Conservation (phyloP, 2,113 vertebrate genomes). For the Myrmecobius fasciatus region DNA sequence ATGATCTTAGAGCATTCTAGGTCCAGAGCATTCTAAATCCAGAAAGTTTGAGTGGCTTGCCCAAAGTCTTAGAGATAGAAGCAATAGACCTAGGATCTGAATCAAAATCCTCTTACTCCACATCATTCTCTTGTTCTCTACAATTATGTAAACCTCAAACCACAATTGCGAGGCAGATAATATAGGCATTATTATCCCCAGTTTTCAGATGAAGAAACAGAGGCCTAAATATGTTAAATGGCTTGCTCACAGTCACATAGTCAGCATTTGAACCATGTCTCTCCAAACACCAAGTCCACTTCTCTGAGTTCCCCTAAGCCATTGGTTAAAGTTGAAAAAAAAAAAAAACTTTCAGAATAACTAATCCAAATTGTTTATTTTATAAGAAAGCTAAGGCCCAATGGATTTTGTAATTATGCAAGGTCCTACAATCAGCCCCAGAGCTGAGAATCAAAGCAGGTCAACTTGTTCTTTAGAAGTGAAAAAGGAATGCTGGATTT, state of each 20-base stretch:
- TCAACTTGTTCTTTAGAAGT: neutral
- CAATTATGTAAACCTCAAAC: too few species aligned
- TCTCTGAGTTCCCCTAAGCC: neutral
- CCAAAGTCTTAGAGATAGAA: too few species aligned
- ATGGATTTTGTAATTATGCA: neutral
- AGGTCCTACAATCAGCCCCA: neutral
- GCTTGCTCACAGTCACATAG: neutral
- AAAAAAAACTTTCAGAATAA: neutral
- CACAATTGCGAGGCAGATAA: too few species aligned
- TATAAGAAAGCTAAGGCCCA: neutral
- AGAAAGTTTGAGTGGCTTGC: too few species aligned
- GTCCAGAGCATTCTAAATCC: too few species aligned
- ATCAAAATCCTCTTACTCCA: too few species aligned
- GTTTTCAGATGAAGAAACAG: neutral
- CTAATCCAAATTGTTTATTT: neutral
- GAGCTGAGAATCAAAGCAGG: neutral
- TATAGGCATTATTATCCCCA: neutral
- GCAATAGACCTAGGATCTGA: too few species aligned
- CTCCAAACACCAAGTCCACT: neutral
- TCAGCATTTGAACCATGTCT: neutral
- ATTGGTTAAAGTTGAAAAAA: neutral
- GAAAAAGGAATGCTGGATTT: neutral
- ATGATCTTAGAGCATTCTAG: too few species aligned
- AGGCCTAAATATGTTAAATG: neutral
- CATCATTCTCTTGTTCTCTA: too few species aligned